Percentiles rank a stretch among this genome's conserved stretches.
These are phyloP conservation scores for Drosophila melanosoma DNA, from an alignment of 2,888 invertebrate species.

Conservation along the genomic window DNA sequence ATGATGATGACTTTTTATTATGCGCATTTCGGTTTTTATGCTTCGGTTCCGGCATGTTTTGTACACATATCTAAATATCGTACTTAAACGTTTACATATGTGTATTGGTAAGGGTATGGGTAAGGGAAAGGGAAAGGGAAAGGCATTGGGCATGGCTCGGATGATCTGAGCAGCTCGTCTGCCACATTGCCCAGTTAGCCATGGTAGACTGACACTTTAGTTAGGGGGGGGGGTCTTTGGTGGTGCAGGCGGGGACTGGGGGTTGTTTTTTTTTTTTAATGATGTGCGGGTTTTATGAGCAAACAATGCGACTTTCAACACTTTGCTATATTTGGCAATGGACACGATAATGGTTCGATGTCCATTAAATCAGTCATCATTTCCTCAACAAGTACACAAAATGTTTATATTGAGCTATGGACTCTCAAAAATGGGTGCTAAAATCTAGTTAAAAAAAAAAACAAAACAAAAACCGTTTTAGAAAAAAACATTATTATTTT, in stretches of 20 bases:
- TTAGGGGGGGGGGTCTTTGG: not conserved
- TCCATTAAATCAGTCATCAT: constrained; percentile 72
- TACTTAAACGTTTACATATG: constrained; percentile 77
- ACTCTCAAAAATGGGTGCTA: constrained; percentile 15
- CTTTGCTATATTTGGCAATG: constrained; percentile 64
- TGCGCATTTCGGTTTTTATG: constrained; percentile 77
- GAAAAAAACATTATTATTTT: not conserved
- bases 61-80: constrained; percentile 76
- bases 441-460: constrained; percentile 24
- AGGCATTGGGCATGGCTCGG: constrained; percentile 9
- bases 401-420: constrained; percentile 32
- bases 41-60: constrained; percentile 75
- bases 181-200: constrained; percentile 32
- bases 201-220: constrained; percentile 13
- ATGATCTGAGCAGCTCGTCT: constrained; percentile 35
- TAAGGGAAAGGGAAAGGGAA: not conserved
- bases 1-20: constrained; percentile 74
- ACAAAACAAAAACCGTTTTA: constrained; percentile 8
- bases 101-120: constrained; percentile 19
- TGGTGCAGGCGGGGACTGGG: constrained; percentile 7
- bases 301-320: constrained; percentile 70
- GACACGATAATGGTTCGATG: constrained; percentile 68
- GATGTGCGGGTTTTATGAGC: constrained; percentile 72
- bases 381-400: constrained; percentile 42
- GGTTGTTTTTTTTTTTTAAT: constrained; percentile 58